Evolutionary conservation across 2,888 invertebrate genomes (phyloP).

Genomic region (Tipula helvola): DNA sequence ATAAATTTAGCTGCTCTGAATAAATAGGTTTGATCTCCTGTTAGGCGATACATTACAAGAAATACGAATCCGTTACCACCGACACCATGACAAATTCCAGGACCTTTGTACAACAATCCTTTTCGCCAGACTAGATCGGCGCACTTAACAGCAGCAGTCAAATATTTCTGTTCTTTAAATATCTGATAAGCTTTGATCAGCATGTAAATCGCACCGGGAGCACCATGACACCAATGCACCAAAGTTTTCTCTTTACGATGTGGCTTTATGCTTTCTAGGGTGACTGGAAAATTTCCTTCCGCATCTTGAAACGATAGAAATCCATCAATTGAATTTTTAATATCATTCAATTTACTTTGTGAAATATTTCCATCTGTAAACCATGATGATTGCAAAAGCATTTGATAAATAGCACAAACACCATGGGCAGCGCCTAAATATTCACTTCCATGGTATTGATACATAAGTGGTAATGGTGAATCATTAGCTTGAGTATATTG

Average conservation of each 20-base stretch:
- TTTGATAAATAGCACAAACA: conserved; percentile 50
- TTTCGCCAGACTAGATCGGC: conserved; percentile 71
- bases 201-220: conserved; percentile 67
- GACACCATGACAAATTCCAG: conserved; percentile 81
- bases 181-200: conserved; percentile 67
- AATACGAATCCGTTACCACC: conserved; percentile 75
- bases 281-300: conserved; percentile 65
- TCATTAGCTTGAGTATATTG: conserved; percentile 46
- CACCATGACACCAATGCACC: conserved; percentile 87
- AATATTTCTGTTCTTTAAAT: conserved; percentile 60
- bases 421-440: conserved; percentile 51
- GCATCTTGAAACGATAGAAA: conserved; percentile 49
- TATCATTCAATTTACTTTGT: conserved; percentile 28
- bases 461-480: conserved; percentile 62
- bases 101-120: conserved; percentile 75
- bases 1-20: conserved; percentile 64
- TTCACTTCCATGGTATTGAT: conserved; percentile 40
- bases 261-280: conserved; percentile 47
- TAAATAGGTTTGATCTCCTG: conserved; percentile 56
- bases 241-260: conserved; percentile 47
- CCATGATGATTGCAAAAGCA: conserved; percentile 45
- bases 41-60: conserved; percentile 60
- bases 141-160: conserved; percentile 51
- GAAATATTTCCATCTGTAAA: conserved; percentile 20
- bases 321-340: conserved; percentile 53